These are phyloP conservation scores for Aleiodes alternator DNA, from an alignment of 2,888 invertebrate genomes.

Conservation along the genomic window DNA sequence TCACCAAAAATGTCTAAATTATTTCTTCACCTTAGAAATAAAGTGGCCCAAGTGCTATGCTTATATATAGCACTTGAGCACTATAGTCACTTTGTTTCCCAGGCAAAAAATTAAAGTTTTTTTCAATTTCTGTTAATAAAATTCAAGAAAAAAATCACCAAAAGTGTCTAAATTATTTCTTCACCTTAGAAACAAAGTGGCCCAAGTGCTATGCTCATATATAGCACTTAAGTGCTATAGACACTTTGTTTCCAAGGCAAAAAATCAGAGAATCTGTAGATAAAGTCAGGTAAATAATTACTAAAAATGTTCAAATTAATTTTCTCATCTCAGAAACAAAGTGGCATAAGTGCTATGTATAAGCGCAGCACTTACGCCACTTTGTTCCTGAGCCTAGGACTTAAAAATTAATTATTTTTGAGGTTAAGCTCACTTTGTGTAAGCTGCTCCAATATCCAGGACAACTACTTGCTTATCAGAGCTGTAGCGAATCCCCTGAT, in stretches of 20 bases:
- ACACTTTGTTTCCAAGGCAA: no score
- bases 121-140: constrained; percentile 78
- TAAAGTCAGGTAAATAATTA: constrained; percentile 6
- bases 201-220: no score
- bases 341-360: no score
- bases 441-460: constrained; percentile 92
- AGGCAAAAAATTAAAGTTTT: no score
- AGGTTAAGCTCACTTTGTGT: constrained; percentile 86
- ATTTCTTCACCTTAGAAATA: not conserved
- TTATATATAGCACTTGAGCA: no score
- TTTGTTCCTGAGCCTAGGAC: no score
- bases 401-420: not conserved
- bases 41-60: no score
- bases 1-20: constrained; percentile 6
- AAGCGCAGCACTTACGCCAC: no score
- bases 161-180: constrained; percentile 3
- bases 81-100: no score
- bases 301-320: not conserved
- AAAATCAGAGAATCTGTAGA: no score
- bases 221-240: no score
- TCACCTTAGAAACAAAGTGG: no score
- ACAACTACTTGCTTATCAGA: constrained; percentile 94
- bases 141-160: constrained; percentile 14
- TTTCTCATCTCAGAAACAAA: not conserved
- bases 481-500: constrained; percentile 86